Conservation (phyloP, 2,113 vertebrate species). For the Hucho hucho region DNA sequence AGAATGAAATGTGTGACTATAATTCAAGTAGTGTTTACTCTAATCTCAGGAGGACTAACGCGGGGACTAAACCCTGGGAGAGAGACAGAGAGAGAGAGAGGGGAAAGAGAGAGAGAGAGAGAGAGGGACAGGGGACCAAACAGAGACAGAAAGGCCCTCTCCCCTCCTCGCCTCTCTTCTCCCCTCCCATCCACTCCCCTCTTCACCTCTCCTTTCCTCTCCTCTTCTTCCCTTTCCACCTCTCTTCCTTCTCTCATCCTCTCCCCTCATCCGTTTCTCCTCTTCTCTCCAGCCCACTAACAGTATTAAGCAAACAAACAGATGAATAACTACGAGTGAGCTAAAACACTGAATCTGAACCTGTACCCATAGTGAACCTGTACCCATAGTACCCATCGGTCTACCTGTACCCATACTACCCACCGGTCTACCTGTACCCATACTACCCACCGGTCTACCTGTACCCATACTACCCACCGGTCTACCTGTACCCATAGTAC, state of each 20-base stretch:
- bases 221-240: constrained; percentile 20
- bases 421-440: constrained; percentile 37
- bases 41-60: constrained; percentile 69
- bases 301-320: constrained; percentile 1
- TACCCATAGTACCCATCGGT: constrained; percentile 40
- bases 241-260: no score
- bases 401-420: constrained; percentile 54
- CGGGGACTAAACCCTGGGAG: constrained; percentile 60
- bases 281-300: constrained; percentile 16
- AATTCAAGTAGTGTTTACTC: constrained; percentile 82
- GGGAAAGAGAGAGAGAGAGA: constrained; percentile 41
- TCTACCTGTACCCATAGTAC: no score
- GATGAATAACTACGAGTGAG: neutral
- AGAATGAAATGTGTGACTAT: constrained; percentile 86
- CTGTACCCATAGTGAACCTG: constrained; percentile 11
- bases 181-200: neutral
- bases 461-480: no score
- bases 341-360: no score
- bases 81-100: constrained; percentile 60
- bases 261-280: neutral
- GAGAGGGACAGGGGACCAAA: constrained; percentile 35
- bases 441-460: no score
- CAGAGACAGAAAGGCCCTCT: neutral
- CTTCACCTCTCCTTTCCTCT: constrained; percentile 12
- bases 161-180: neutral